phyloP scores from a whole-genome alignment of 2,797 vertebrate genomes.

The Megaceryle alcyon region DNA sequence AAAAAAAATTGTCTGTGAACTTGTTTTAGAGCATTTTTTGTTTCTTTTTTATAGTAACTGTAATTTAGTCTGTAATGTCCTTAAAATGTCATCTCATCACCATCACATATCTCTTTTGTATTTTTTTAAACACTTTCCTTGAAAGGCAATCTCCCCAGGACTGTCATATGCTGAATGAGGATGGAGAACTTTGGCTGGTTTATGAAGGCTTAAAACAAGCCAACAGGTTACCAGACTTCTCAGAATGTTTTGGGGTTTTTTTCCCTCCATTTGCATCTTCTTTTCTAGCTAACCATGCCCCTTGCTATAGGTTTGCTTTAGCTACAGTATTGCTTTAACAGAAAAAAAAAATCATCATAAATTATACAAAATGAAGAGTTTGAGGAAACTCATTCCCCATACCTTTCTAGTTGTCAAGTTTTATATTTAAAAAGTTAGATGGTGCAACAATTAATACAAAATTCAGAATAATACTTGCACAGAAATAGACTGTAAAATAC shows the following conservation, averaged over 20 bases:
- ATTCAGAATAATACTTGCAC: not conserved
- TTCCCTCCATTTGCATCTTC: conserved; percentile 62
- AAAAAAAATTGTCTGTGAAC: not conserved
- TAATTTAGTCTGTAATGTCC: conserved; percentile 24
- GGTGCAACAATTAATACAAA: not conserved
- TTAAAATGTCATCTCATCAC: conserved; percentile 57
- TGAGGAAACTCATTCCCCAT: not conserved
- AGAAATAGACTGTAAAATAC: not conserved
- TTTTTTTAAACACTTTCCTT: conserved; percentile 83
- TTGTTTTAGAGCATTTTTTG: not conserved
- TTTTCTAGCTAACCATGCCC: conserved; percentile 77
- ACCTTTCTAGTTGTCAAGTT: not conserved
- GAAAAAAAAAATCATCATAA: not conserved
- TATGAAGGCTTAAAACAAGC: conserved; percentile 99
- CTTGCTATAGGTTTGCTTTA: conserved; percentile 68
- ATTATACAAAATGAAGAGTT: not conserved
- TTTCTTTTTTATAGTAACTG: conserved; percentile 7
- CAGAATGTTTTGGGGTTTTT: conserved; percentile 39
- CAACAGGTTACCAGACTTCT: conserved; percentile 91
- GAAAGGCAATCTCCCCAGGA: conserved; percentile 93
- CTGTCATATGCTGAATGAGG: conserved; percentile 96
- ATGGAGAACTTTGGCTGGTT: conserved; percentile 98
- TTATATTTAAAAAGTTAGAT: not conserved
- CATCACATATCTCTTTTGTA: conserved; percentile 67
- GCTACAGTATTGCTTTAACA: conserved; percentile 31